Conservation (phyloP, 2,888 invertebrate species). For the Nephrotoma appendiculata region DNA sequence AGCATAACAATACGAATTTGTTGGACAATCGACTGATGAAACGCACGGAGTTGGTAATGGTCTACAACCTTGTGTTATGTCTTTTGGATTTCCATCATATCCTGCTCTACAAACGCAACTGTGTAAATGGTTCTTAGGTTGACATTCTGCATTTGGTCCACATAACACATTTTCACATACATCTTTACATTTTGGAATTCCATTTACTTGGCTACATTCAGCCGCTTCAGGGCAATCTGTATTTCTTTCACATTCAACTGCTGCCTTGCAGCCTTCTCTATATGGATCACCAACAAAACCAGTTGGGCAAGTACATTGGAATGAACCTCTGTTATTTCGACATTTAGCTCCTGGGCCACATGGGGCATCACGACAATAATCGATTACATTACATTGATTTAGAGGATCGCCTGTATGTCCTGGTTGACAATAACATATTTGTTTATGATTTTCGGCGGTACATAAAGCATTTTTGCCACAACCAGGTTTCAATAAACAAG, state of each 20-base stretch:
- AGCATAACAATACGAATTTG: slow-evolving; percentile 68
- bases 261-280: slow-evolving; percentile 63
- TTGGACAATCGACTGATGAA: slow-evolving; percentile 56
- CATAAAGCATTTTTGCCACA: slow-evolving; percentile 78
- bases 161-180: slow-evolving; percentile 66
- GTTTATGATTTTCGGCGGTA: slow-evolving; percentile 66
- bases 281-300: slow-evolving; percentile 77
- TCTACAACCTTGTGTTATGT: slow-evolving; percentile 54
- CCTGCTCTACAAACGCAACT: slow-evolving; percentile 66
- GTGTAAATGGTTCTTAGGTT: slow-evolving; percentile 57
- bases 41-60: slow-evolving; percentile 59
- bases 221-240: slow-evolving; percentile 70
- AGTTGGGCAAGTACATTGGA: slow-evolving; percentile 61
- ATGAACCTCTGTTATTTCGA: slow-evolving; percentile 63
- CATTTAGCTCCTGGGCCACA: slow-evolving; percentile 72
- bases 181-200: slow-evolving; percentile 66
- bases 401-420: slow-evolving; percentile 71
- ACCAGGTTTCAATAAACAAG: slow-evolving; percentile 67
- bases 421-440: slow-evolving; percentile 72
- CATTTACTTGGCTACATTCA: slow-evolving; percentile 55
- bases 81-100: slow-evolving; percentile 61
- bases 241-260: slow-evolving; percentile 67
- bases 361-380: slow-evolving; percentile 63
- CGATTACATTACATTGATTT: slow-evolving; percentile 53
- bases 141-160: slow-evolving; percentile 73